Conservation (phyloP, 1,140 invertebrate genomes). For the Radopholus similis region DNA sequence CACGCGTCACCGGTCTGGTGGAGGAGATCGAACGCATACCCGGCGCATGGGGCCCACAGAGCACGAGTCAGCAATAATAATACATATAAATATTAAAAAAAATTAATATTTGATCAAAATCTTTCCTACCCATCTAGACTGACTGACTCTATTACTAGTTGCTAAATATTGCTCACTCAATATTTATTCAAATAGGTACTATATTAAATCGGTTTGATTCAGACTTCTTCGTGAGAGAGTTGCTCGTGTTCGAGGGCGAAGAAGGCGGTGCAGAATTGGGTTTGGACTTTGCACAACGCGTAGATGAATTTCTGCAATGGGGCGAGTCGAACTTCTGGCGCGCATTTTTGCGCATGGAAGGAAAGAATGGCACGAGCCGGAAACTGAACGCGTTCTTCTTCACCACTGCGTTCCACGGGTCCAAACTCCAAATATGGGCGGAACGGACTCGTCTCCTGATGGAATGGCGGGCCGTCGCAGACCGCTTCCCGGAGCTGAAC, state of each 20-base stretch:
- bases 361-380: slow-evolving; percentile 9
- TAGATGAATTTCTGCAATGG: slow-evolving; percentile 46
- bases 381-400: slow-evolving; percentile 59
- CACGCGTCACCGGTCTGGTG: slow-evolving; percentile 40
- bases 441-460: slow-evolving; percentile 41
- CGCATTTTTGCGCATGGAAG: slow-evolving; percentile 43
- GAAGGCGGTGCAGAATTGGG: slow-evolving; percentile 7
- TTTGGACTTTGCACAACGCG: too few species aligned
- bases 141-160: too few species aligned
- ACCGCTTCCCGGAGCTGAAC: slow-evolving; percentile 48
- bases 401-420: slow-evolving; percentile 51
- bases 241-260: slow-evolving; percentile 39
- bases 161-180: too few species aligned
- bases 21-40: slow-evolving; percentile 46
- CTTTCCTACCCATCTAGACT: too few species aligned
- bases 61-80: too few species aligned
- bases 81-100: too few species aligned
- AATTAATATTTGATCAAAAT: too few species aligned
- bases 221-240: slow-evolving; percentile 56
- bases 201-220: too few species aligned
- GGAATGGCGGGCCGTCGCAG: slow-evolving; percentile 47
- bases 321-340: slow-evolving; percentile 54
- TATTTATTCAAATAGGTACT: too few species aligned
- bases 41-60: slow-evolving; percentile 46
- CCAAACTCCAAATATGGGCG: slow-evolving; percentile 39